Evolutionary conservation across 1,140 invertebrate species (phyloP), one percentile per base, ranked within the genome.

Genomic region (Ylistrum balloti): DNA sequence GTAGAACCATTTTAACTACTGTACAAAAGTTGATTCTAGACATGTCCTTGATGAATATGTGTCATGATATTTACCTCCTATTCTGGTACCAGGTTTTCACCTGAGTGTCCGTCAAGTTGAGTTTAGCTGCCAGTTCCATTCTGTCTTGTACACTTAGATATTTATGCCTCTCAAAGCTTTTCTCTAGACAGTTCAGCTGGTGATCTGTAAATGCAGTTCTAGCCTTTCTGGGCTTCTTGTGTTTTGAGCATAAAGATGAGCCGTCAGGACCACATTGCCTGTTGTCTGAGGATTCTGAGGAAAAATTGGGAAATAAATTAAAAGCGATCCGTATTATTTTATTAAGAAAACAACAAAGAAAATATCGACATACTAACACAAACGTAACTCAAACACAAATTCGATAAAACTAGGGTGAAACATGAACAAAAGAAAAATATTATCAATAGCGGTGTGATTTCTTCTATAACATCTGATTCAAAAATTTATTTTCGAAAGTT

Each of bases 31-130:
- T n/a, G n/a, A n/a, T n/a, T n/a, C n/a, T n/a, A n/a, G n/a, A n/a
- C n/a, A n/a, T n/a, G 13, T 38, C 35, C 5, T 13, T 38, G 35
- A 7, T 38, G 5, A 38, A 38, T 38, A 5, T 13, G 35, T 38
- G 35, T 13, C 13, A 38, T 38, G 13, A 38, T 38, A 85, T 97
- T 97, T 96, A 99, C 99, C 99, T 98, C 97, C 99, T 97, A 96
- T 99, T 99, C 96, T 99, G 99, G 96, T 99, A 99, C 99, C 99
- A 99, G 90, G 99, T 99, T 96, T 99, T 99, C 93, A 99, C 99
- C 97, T 99, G 99, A 17, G 99, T 99, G 96, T 99, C 99, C 15
- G 98, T 99, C 34, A 99, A 97, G 90, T 98, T 98, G 56, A 99
- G 97, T 96, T 99, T 99, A 35, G 99, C 98, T 0, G 99, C 99